A percentile compares a stretch with the other conserved stretches of the same genome.
phyloP scores from a whole-genome alignment of 2,797 vertebrate genomes.

The Eutrigla gurnardus region DNA sequence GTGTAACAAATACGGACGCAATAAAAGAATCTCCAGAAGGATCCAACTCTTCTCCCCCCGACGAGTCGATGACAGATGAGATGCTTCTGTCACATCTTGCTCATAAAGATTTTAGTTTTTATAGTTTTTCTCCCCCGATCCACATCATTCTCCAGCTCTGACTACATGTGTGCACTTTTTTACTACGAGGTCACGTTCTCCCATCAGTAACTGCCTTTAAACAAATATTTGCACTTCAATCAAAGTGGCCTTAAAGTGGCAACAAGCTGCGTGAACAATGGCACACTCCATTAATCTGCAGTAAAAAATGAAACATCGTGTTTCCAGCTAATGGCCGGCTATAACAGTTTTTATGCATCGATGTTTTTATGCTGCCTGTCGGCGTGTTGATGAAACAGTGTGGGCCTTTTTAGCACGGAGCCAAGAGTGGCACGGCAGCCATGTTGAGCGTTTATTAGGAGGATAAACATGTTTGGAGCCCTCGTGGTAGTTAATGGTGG shows the following conservation, averaged over 20 bases:
- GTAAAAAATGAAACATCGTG: constrained; percentile 37
- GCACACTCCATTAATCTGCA: constrained; percentile 39
- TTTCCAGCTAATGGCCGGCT: constrained; percentile 60
- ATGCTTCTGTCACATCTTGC: constrained; percentile 7
- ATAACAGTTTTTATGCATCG: constrained; percentile 63
- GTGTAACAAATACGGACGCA: neutral
- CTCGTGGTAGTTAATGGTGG: constrained; percentile 53
- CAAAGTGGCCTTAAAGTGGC: constrained; percentile 39
- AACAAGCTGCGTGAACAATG: constrained; percentile 43
- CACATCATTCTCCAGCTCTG: neutral
- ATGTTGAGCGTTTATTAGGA: constrained; percentile 53
- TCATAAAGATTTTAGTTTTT: constrained; percentile 22
- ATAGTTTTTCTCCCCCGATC: neutral
- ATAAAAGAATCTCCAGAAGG: neutral
- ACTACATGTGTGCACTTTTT: neutral
- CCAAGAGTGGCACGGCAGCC: constrained; percentile 29
- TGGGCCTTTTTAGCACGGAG: constrained; percentile 52
- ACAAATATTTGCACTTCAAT: constrained; percentile 24
- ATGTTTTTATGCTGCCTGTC: constrained; percentile 51
- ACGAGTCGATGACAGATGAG: constrained; percentile 23
- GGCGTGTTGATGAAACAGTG: constrained; percentile 47
- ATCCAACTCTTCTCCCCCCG: constrained; percentile 15
- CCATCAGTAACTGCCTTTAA: constrained; percentile 20
- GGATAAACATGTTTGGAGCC: constrained; percentile 64
- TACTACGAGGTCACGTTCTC: neutral